phyloP scores from a whole-genome alignment of 1,140 invertebrate genomes.

The Hirudo medicinalis region DNA sequence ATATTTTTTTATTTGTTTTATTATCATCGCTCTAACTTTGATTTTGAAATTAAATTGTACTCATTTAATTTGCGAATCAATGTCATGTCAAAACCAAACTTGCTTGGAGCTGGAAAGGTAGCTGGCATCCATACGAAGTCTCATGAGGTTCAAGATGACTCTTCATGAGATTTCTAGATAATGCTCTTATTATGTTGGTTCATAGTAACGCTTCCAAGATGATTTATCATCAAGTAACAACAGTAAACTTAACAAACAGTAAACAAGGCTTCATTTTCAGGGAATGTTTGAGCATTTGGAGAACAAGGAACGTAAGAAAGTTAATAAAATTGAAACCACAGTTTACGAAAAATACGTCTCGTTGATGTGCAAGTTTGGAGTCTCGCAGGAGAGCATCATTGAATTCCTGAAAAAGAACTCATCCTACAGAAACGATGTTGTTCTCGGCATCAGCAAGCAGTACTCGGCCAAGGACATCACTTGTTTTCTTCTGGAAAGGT shows the following conservation, averaged over 20 bases:
- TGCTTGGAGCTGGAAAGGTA: too few relatives aligned
- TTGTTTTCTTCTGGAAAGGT: conserved; percentile 47
- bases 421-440: conserved; percentile 43
- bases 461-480: conserved; percentile 44
- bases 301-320: background rate
- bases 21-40: too few relatives aligned
- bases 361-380: conserved; percentile 54
- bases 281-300: background rate
- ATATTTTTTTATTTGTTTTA: too few relatives aligned
- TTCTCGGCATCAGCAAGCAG: conserved; percentile 35
- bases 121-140: too few relatives aligned
- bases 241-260: too few relatives aligned
- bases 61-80: too few relatives aligned
- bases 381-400: conserved; percentile 42
- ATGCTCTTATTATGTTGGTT: too few relatives aligned
- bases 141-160: too few relatives aligned
- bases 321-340: conserved; percentile 30
- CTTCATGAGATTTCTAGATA: too few relatives aligned
- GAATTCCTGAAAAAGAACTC: conserved; percentile 38
- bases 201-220: background rate
- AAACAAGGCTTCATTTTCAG: conserved; percentile 7
- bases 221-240: background rate
- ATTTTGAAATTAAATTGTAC: too few relatives aligned
- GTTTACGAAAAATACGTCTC: conserved; percentile 47
- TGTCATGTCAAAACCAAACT: too few relatives aligned